Conservation (phyloP, 2,888 invertebrate genomes). For the Chrysolina haemoptera region DNA sequence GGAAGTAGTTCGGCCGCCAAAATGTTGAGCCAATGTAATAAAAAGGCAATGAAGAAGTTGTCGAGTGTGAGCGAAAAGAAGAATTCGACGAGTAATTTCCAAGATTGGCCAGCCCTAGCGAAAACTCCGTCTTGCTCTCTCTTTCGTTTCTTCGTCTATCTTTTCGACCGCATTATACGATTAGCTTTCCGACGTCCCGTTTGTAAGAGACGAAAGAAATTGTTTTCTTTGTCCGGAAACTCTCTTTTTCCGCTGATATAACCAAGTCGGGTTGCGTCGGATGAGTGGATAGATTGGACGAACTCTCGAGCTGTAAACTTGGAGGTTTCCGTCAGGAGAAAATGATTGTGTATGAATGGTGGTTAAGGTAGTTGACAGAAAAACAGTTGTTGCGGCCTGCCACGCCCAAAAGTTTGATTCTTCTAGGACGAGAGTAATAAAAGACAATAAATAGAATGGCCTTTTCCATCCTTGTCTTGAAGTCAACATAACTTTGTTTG, state of each 20-base stretch:
- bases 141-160: slow-evolving; percentile 18
- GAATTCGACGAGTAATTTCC: slow-evolving; percentile 41
- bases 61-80: slow-evolving; percentile 38
- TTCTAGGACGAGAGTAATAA: too few species aligned
- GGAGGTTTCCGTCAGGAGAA: too few species aligned
- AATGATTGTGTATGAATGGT: too few species aligned
- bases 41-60: slow-evolving; percentile 44
- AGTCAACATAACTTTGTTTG: too few species aligned
- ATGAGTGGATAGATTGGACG: not conserved
- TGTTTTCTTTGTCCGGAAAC: slow-evolving; percentile 41
- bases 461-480: too few species aligned
- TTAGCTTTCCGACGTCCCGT: slow-evolving; percentile 41
- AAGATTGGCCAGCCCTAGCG: slow-evolving; percentile 33
- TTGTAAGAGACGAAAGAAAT: slow-evolving; percentile 44
- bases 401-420: too few species aligned
- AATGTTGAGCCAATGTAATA: slow-evolving; percentile 41
- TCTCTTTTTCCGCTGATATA: slow-evolving; percentile 26
- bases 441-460: too few species aligned
- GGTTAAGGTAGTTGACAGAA: too few species aligned
- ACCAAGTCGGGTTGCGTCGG: slow-evolving; percentile 19
- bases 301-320: not conserved
- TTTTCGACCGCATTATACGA: slow-evolving; percentile 42
- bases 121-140: slow-evolving; percentile 35
- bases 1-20: slow-evolving; percentile 40
- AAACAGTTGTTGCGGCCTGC: too few species aligned